Base-by-base conservation (phyloP, 2,888 invertebrate species). In the Euspilapteryx auroguttella region DNA sequence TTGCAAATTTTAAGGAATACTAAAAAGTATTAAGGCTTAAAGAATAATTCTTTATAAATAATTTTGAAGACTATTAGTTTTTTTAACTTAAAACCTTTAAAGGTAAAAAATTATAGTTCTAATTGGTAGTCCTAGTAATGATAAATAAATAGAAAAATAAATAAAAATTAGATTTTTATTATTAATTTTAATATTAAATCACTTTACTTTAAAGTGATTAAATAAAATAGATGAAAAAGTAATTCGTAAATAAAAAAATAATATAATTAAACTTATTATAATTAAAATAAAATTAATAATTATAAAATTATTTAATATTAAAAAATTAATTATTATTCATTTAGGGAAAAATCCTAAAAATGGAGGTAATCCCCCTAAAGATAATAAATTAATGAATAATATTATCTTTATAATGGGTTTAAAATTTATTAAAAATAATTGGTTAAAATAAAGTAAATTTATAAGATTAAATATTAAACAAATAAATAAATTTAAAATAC, bases 21-120 rank as follows among this genome's bases (percentile, higher is more conserved):
- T 37, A 31, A 34, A 36, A 41, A 42, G n/a, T 63, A 58, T 52
- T 80, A 79, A 80, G 77, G 71, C 77, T 79, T 81, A 79, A 73
- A 77, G 77, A 61, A 48, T 38, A 37, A 47, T 51, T 55, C 57
- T 68, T 71, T 80, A 78, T 78, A 66, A 50, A 68, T 56, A 80
- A 73, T 78, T 81, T 80, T 81, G 79, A 81, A 80, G 77, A 79
- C 58, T 80, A 73, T 64, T 68, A 79, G 79, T 80, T 80, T 80
- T 32, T 37, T 78, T 79, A 78, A 79, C 77, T 78, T 79, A 79
- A 79, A 79, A 65, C 63, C 71, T n/a, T 78, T 78, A 62, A 33
- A 49, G 32, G 14, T 21, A 25, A 45, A 45, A 59, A 52, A 55
- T 52, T 39, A 63, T 49, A 31, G 56, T 63, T 55, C 54, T 59